These are phyloP conservation scores for Sinosuthora webbiana DNA, from an alignment of 2,113 vertebrate species.

Conservation along the genomic window DNA sequence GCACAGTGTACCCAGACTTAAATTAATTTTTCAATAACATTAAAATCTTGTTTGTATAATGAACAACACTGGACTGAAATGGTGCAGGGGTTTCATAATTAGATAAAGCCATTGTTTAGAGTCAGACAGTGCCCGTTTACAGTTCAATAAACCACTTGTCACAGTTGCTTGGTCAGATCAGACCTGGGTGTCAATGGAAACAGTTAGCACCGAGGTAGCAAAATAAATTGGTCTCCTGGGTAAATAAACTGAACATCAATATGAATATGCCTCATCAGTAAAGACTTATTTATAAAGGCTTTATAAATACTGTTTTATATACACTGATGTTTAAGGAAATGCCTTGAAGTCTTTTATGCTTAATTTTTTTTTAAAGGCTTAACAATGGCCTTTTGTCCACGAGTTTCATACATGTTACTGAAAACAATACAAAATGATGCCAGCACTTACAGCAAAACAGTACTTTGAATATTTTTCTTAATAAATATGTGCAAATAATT, in stretches of 20 bases:
- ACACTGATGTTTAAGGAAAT: slow-evolving; percentile 58
- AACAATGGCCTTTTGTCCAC: background rate
- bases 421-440: background rate
- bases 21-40: slow-evolving; percentile 28
- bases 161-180: slow-evolving; percentile 82
- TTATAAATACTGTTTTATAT: slow-evolving; percentile 68
- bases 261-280: slow-evolving; percentile 72
- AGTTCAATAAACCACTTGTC: slow-evolving; percentile 88
- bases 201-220: slow-evolving; percentile 71
- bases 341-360: background rate
- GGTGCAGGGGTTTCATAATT: slow-evolving; percentile 74
- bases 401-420: background rate
- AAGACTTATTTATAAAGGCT: slow-evolving; percentile 74
- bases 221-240: slow-evolving; percentile 88
- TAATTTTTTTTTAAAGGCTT: background rate
- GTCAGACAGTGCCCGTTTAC: slow-evolving; percentile 77
- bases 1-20: background rate
- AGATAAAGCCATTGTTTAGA: slow-evolving; percentile 80
- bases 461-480: background rate
- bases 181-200: slow-evolving; percentile 81
- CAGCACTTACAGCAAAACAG: background rate
- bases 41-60: slow-evolving; percentile 44
- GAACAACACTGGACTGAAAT: slow-evolving; percentile 41
- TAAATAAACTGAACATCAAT: slow-evolving; percentile 79
- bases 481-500: background rate